Evolutionary conservation across 2,113 vertebrate genomes (phyloP).

Genomic region (Cyphomyrus discorhynchus): DNA sequence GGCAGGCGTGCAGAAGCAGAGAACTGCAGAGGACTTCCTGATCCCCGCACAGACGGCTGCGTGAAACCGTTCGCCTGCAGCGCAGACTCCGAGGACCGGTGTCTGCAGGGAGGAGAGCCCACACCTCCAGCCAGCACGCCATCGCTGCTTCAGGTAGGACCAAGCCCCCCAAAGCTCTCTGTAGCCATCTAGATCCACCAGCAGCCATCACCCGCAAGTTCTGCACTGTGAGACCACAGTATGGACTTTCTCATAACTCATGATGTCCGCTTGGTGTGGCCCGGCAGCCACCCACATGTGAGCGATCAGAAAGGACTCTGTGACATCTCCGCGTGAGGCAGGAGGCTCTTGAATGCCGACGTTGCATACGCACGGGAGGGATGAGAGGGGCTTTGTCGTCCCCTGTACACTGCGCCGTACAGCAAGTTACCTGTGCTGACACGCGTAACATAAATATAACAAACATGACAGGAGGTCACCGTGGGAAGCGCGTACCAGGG

Average conservation of each 20-base stretch:
- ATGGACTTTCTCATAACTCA: neutral
- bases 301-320: neutral
- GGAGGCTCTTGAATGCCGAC: neutral
- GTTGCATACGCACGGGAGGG: neutral
- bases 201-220: neutral
- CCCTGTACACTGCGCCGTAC: neutral
- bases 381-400: neutral
- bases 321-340: neutral
- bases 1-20: neutral
- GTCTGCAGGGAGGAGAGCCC: neutral
- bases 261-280: neutral
- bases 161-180: neutral
- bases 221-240: neutral
- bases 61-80: too few relatives aligned
- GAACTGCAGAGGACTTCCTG: neutral
- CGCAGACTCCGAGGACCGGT: neutral
- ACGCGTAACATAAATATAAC: neutral
- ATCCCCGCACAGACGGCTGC: neutral
- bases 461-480: neutral
- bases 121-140: neutral
- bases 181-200: neutral
- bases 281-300: neutral
- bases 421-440: neutral
- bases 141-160: neutral
- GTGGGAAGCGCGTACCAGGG: neutral